These are phyloP conservation scores for Leptinotarsa defecta DNA, from an alignment of 1,140 invertebrate species.

Conservation along the genomic window DNA sequence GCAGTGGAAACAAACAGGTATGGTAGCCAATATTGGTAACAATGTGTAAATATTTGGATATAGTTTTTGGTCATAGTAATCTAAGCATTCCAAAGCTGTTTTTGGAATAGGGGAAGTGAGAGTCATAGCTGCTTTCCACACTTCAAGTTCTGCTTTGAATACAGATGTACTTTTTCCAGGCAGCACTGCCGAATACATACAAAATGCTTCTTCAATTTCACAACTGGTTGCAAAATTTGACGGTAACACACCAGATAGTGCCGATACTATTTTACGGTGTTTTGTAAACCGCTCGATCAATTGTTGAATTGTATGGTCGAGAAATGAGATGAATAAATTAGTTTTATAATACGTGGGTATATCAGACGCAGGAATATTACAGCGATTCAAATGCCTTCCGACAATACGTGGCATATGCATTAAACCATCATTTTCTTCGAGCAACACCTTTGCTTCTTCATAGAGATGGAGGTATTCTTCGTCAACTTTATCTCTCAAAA, in stretches of 20 bases:
- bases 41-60: slow-evolving; percentile 28
- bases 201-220: no score
- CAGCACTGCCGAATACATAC: no score
- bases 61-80: slow-evolving; percentile 3
- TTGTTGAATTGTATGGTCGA: no score
- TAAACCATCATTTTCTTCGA: no score
- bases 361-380: no score
- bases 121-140: slow-evolving; percentile 24
- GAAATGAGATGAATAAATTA: no score
- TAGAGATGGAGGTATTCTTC: no score
- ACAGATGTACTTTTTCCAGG: slow-evolving; percentile 26
- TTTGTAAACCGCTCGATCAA: not conserved
- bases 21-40: slow-evolving; percentile 25
- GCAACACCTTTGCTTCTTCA: no score
- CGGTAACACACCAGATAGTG: slow-evolving; percentile 17
- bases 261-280: slow-evolving; percentile 2
- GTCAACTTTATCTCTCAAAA: no score
- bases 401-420: no score
- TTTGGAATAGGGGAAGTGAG: slow-evolving; percentile 20
- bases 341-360: not conserved
- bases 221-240: not conserved
- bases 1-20: slow-evolving; percentile 30
- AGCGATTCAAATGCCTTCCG: no score
- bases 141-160: slow-evolving; percentile 30
- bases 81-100: slow-evolving; percentile 22